A percentile compares a stretch with the other conserved stretches of the same genome.
phyloP scores from a whole-genome alignment of 2,888 invertebrate genomes.

The Elaeidobius kamerunicus region DNA sequence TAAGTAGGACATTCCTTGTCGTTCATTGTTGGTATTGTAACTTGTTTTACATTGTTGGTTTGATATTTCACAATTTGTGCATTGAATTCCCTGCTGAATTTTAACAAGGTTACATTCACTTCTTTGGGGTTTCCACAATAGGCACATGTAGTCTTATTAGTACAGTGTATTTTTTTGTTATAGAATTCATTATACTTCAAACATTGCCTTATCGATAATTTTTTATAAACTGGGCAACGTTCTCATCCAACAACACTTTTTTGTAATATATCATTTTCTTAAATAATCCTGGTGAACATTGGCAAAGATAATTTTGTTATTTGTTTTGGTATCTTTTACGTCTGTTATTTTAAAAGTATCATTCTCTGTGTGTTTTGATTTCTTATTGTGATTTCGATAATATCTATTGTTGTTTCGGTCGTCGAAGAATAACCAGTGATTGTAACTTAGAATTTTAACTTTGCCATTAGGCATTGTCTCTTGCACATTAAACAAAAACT shows the following conservation, averaged over 20 bases:
- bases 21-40: background rate
- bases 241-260: background rate
- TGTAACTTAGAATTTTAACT: too few relatives aligned
- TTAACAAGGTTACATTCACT: background rate
- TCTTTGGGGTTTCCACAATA: background rate
- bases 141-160: background rate
- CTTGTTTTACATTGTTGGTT: background rate
- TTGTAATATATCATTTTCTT: slow-evolving; percentile 2
- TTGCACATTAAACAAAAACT: too few relatives aligned
- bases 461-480: too few relatives aligned
- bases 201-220: background rate
- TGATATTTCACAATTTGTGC: background rate
- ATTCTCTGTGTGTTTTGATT: background rate
- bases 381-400: background rate
- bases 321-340: background rate
- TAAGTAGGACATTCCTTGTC: background rate
- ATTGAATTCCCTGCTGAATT: background rate
- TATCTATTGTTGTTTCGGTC: background rate
- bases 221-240: slow-evolving; percentile 1
- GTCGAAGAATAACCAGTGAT: too few relatives aligned
- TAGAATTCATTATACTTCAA: slow-evolving; percentile 1
- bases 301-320: background rate
- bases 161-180: background rate
- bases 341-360: background rate
- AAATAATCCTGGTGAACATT: background rate